These are phyloP conservation scores for Erythrocercus mccallii DNA, from an alignment of 2,113 vertebrate species.

Conservation along the genomic window DNA sequence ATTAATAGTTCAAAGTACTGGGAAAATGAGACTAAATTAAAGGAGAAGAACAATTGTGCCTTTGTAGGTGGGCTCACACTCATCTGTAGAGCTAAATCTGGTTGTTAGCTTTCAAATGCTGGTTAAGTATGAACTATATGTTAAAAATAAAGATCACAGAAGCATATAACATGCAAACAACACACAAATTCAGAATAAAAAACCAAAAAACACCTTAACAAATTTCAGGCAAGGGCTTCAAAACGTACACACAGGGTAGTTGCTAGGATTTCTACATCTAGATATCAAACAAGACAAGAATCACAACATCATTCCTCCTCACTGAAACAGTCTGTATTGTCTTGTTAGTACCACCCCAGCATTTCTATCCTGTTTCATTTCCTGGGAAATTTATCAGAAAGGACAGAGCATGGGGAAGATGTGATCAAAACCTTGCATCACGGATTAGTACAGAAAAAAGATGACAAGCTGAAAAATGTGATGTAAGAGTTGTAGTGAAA, in stretches of 20 bases:
- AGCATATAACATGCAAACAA: neutral
- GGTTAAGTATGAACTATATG: neutral
- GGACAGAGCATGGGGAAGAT: neutral
- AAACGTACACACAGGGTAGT: too few species aligned
- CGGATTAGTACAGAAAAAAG: neutral
- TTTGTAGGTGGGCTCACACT: neutral
- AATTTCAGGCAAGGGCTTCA: neutral
- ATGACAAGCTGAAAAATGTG: neutral
- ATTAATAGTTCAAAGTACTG: neutral
- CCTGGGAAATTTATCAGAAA: neutral
- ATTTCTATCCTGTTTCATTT: neutral
- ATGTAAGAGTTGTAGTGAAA: neutral
- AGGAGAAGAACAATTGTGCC: neutral
- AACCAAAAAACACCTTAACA: neutral
- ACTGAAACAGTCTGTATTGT: neutral
- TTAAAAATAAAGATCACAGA: neutral
- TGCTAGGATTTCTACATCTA: neutral
- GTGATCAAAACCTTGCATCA: neutral
- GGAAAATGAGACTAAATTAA: neutral
- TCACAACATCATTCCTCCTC: neutral
- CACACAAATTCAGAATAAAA: neutral
- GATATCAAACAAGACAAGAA: neutral
- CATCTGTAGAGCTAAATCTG: neutral
- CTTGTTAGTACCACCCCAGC: neutral
- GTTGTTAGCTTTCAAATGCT: neutral